A percentile compares a stretch with the other conserved stretches of the same genome.
Evolutionary conservation across 2,797 vertebrate genomes (phyloP).

Genomic region (Vireo griseus): DNA sequence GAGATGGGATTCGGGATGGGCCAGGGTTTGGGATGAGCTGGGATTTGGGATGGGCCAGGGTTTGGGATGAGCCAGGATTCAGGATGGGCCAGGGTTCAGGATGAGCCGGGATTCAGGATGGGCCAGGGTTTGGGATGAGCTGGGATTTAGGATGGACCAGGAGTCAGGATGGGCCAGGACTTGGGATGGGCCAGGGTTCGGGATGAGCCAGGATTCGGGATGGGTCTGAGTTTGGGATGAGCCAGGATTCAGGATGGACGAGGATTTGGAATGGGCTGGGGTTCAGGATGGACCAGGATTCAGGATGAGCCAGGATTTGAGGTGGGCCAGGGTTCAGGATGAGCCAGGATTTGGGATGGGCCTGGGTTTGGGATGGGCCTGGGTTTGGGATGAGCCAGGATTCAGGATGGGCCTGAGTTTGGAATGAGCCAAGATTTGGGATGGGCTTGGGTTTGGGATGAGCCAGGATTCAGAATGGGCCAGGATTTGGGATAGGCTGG

Average conservation of each 20-base stretch:
- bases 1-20: rapidly evolving
- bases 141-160: rapidly evolving
- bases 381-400: rapidly evolving
- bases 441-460: background rate
- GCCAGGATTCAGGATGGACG: too few species aligned
- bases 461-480: rapidly evolving
- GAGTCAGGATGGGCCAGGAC: rapidly evolving
- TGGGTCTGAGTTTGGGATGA: rapidly evolving
- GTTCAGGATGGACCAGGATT: background rate
- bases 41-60: background rate
- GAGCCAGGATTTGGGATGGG: too few species aligned
- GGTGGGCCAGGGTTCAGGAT: background rate
- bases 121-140: background rate
- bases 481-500: rapidly evolving
- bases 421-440: rapidly evolving
- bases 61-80: background rate
- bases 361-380: rapidly evolving
- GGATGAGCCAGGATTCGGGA: too few species aligned
- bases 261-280: rapidly evolving
- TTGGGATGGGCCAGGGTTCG: rapidly evolving
- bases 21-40: background rate
- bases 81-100: rapidly evolving
- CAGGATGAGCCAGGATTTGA: rapidly evolving
- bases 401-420: rapidly evolving
- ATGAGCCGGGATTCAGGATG: rapidly evolving